A percentile compares a stretch with the other conserved stretches of the same genome.
phyloP scores from a whole-genome alignment of 1,140 invertebrate genomes.

The Lineus longissimus region DNA sequence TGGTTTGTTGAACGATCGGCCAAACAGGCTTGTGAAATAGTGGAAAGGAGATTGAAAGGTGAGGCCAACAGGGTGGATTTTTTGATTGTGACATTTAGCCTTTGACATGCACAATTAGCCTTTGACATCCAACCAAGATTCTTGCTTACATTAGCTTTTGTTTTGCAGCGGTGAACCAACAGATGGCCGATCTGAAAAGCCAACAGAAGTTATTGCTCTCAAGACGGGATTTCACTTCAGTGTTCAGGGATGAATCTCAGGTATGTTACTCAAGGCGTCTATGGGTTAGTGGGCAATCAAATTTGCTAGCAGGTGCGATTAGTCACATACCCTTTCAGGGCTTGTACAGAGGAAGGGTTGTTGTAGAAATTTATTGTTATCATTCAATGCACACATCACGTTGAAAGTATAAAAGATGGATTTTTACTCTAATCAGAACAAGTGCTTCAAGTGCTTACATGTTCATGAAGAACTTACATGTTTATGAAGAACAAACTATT shows the following conservation, averaged over 20 bases:
- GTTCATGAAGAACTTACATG: too few relatives aligned
- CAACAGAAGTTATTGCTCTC: constrained; percentile 38
- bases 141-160: neutral
- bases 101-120: neutral
- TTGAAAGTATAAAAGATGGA: neutral
- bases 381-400: too few relatives aligned
- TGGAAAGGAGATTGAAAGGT: constrained; percentile 62
- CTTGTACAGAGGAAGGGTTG: too few relatives aligned
- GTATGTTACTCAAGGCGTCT: constrained; percentile 13
- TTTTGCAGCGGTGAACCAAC: constrained; percentile 34
- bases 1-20: constrained; percentile 69
- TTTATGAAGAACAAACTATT: too few relatives aligned
- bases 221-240: constrained; percentile 32
- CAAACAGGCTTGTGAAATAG: constrained; percentile 63
- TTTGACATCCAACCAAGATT: neutral
- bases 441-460: too few relatives aligned
- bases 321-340: too few relatives aligned
- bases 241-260: constrained; percentile 26
- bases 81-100: neutral
- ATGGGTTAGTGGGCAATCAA: neutral
- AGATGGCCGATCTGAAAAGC: constrained; percentile 29
- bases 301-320: too few relatives aligned
- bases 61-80: constrained; percentile 25
- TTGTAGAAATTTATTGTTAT: too few relatives aligned
- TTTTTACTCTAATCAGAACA: too few relatives aligned